phyloP scores from a whole-genome alignment of 2,797 vertebrate genomes.

The Geotrypetes seraphini region DNA sequence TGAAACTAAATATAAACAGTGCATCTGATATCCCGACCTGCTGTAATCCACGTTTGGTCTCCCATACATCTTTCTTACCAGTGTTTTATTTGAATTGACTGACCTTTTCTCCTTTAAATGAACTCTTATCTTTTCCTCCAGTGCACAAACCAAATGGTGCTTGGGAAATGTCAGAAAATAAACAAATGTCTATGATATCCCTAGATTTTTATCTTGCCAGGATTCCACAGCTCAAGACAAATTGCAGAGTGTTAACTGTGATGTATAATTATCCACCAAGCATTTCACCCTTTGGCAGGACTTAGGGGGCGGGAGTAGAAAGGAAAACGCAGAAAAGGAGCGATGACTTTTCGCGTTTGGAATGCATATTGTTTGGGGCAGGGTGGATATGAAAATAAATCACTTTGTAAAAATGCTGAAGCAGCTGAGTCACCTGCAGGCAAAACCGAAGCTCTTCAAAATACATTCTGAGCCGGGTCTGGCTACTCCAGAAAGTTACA shows the following conservation, averaged over 20 bases:
- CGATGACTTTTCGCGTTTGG: conserved; percentile 7
- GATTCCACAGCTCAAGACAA: no score
- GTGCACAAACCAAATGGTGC: not conserved
- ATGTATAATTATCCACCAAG: no score
- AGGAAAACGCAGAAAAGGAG: no score
- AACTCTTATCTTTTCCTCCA: not conserved
- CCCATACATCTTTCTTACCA: not conserved
- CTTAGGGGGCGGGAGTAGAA: conserved; percentile 1
- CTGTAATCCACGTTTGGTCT: not conserved
- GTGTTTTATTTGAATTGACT: not conserved
- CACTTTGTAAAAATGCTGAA: no score
- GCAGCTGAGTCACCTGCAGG: not conserved
- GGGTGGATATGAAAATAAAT: not conserved
- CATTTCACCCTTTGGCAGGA: not conserved
- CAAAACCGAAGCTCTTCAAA: not conserved
- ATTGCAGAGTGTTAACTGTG: no score
- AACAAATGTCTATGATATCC: conserved; percentile 13
- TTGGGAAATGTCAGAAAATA: conserved; percentile 3
- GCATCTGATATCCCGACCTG: no score
- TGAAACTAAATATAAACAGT: no score
- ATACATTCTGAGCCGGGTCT: no score
- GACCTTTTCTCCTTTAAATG: not conserved
- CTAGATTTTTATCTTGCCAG: no score
- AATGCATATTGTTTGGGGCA: conserved; percentile 4
- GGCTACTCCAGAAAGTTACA: no score